Base-by-base conservation (phyloP, 1,140 invertebrate species). In the Pantala flavescens region DNA sequence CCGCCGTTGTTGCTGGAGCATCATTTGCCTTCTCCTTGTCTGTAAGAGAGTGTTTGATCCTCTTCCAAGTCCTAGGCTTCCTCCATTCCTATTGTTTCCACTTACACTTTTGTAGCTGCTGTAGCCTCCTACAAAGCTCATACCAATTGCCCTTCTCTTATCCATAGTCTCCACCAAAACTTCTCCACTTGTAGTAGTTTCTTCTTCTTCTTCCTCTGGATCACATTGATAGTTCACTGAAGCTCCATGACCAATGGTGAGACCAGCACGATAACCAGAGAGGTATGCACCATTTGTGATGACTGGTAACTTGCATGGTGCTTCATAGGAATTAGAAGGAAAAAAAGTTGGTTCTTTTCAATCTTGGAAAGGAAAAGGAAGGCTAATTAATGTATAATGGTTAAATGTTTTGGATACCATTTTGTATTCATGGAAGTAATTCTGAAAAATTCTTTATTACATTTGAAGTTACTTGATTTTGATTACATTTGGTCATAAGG, bases 201-300 rank as follows among this genome's bases (percentile, higher is more conserved):
- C 49, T 63, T 63, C 21, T 43, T 49, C 72, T 43, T 73, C 72
- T 21, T 73, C 72, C 16, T 72, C 71, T 19, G 71, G 71, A 24
- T 72, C 71, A 78, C 90, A 91, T 70, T 89, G 87, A 70, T 89
- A 88, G 72, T 83, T 85, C 0, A 91, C 89, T 0, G 86, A 85
- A 1, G 91, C 90, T 0, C 91, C 91, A 79, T 93, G 91, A 0
- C 89, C 90, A 24, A 93, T 91, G 0, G 90, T 92, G 0, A 93
- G 83, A 3, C 92, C 92, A 10, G 89, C 85, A 70, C 91, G 82
- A 82, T 93, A 93, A 0, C 91, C 91, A 7, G 88, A 86, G 76
- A 89, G 84, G 79, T 94, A 94, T 24, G 90, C 87, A 0, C 92
- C 90, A 70, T 91, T 86, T 11, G 86, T 82, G 23, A 94, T 88